Base-by-base conservation (phyloP, 2,113 vertebrate genomes). In the Carollia perspicillata region DNA sequence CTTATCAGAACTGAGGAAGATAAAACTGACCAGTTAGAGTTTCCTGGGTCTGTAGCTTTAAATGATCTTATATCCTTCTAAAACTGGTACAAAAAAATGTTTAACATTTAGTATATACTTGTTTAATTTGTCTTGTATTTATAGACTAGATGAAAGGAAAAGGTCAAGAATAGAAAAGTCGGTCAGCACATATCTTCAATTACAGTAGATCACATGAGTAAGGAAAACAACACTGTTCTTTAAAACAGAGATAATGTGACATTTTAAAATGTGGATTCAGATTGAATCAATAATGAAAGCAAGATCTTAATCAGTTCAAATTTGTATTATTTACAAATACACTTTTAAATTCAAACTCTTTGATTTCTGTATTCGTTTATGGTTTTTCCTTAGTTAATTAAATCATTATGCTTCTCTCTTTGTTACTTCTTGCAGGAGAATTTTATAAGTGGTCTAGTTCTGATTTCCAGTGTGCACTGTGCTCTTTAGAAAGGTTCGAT, bases 401-500 rank as follows among this genome's bases (percentile, higher is more conserved):
- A 77, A 42, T 86, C 42, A 18, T n/a, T 47, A 22, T 66, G 35
- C 35, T 94, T 86, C 4, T 14, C 14, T 90, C 42, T 16, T 37
- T 65, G 14, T 92, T 95, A 16, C 20, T 69, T 96, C 86, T 93
- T 94, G 33, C 7, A 81, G 49, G 16, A 89, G 8, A 89, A 63
- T 87, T 84, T 97, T 71, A 91, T 81, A 30, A 90, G 94, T 37
- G 28, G 7, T 37, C 33, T 72, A 33, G n/a, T 91, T 97, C 89
- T 94, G 28, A 71, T 65, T 84, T 87, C 96, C 37, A 44, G 60
- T 97, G 92, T 35, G 89, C 16, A 55, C 5, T 4, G 3, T 20
- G 2, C 22, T 96, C 17, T 90, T 96, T 80, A 63, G 66, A 96
- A 96, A 90, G 11, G 49, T 26, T 81, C 6, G 74, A 93, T 90